A percentile compares a stretch with the other conserved stretches of the same genome.
These are phyloP conservation scores for Stichodactyla mertensii DNA, from an alignment of 64 coral and sea anemone genomes.

Conservation along the genomic window DNA sequence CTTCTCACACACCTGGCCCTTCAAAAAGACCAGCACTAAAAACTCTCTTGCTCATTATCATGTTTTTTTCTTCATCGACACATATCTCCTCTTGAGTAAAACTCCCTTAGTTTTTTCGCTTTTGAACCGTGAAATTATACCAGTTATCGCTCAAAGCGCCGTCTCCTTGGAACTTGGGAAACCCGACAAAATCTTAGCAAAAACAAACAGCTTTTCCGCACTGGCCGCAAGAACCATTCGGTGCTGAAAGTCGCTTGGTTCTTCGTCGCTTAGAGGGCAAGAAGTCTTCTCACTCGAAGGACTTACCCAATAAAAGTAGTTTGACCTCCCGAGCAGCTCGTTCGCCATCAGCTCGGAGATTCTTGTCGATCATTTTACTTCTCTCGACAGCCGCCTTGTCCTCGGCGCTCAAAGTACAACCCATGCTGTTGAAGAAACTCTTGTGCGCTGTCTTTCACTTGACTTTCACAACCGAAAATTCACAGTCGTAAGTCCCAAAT, in stretches of 20 bases:
- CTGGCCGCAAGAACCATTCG: neutral
- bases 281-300: neutral
- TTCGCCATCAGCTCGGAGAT: slow-evolving; percentile 96
- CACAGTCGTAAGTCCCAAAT: neutral
- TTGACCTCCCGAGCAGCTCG: slow-evolving; percentile 96
- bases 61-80: neutral
- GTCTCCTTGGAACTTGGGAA: neutral
- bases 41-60: neutral
- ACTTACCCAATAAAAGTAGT: slow-evolving; percentile 88
- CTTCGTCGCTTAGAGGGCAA: neutral
- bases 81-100: neutral
- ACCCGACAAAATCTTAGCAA: slow-evolving; percentile 17
- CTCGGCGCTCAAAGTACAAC: slow-evolving; percentile 97
- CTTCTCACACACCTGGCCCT: neutral
- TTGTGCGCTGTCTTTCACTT: slow-evolving; percentile 42
- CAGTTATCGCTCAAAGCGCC: neutral
- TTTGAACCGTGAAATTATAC: neutral
- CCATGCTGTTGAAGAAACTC: slow-evolving; percentile 63
- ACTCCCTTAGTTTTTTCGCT: neutral
- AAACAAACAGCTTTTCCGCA: slow-evolving; percentile 23
- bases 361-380: slow-evolving; percentile 99
- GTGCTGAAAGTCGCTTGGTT: neutral
- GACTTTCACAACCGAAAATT: slow-evolving; percentile 40
- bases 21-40: neutral
- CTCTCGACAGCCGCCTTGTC: slow-evolving; percentile 98